Conservation (phyloP, 1,140 invertebrate species). For the Bombus waltoni region DNA sequence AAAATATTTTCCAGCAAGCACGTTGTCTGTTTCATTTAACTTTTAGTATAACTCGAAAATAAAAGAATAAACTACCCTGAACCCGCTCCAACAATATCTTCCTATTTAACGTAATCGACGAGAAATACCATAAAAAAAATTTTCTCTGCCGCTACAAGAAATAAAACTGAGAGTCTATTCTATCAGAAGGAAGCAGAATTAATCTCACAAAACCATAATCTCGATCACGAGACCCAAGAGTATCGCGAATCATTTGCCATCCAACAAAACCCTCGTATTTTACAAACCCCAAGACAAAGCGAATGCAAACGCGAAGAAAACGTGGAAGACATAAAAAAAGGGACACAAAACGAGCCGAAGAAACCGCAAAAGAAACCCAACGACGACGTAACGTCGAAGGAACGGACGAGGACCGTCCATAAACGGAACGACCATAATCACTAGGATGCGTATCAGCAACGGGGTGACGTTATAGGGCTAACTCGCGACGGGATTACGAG, state of each 20-base stretch:
- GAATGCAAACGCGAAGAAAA: too few relatives aligned
- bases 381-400: not conserved
- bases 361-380: slow-evolving; percentile 3
- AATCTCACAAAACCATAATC: not conserved
- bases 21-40: not conserved
- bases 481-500: slow-evolving; percentile 4
- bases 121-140: not conserved
- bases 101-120: not conserved
- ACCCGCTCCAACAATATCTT: not conserved
- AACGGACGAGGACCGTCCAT: not conserved
- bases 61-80: not conserved
- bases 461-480: slow-evolving; percentile 45
- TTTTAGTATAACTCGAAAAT: not conserved
- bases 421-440: slow-evolving; percentile 53
- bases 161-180: not conserved
- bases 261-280: not conserved
- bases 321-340: not conserved
- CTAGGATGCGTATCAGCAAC: slow-evolving; percentile 24
- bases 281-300: not conserved
- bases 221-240: not conserved
- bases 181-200: not conserved
- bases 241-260: not conserved
- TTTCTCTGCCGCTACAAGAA: not conserved
- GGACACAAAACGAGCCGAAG: too few relatives aligned
- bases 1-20: too few relatives aligned